Evolutionary conservation across 2,888 invertebrate species (phyloP), one percentile per base, ranked within the genome.

Genomic region (Metallyticus violacea): DNA sequence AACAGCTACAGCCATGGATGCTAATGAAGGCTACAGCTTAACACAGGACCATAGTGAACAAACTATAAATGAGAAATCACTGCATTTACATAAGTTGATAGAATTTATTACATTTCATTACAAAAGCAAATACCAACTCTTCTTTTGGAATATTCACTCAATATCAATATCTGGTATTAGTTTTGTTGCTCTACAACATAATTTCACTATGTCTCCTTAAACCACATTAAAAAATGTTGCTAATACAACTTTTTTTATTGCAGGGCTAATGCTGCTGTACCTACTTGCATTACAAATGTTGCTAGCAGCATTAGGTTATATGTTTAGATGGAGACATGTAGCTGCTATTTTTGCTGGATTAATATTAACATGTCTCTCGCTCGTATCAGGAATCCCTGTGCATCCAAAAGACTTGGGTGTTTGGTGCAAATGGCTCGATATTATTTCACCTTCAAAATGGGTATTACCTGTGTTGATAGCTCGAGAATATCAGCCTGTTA

Each of bases 381-480:
- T 96, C 0, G 94, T 94, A 4, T 94, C 95, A 85, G 97, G 97
- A 0, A 96, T 94, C 89, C 92, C 94, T 88, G 90, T 97, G 40
- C 96, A 97, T 90, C 93, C 94, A 5, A 93, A 93, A 86, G 96
- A 97, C 91, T 89, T 96, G 88, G 94, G 96, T 1, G 90, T 92
- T 26, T 94, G 95, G 90, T 93, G 94, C 87, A 92, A 92, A 85
- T 96, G 96, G 95, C 90, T 96, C 88, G 93, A 94, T 89, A 94
- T 94, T 89, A 93, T 95, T 81, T 96, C 96, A 2, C 97, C 97
- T 0, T 94, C 95, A 0, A 93, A 94, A 86, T 97, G 97, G 96
- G 91, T 95, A 1, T 90, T 96, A 89, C 95, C 96, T 0, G 94
- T 95, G 88, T 91, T 97, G 82, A 91, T 95, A 85, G 93, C 93